Base-by-base conservation (phyloP, 2,113 vertebrate species). In the Centropristis striata region DNA sequence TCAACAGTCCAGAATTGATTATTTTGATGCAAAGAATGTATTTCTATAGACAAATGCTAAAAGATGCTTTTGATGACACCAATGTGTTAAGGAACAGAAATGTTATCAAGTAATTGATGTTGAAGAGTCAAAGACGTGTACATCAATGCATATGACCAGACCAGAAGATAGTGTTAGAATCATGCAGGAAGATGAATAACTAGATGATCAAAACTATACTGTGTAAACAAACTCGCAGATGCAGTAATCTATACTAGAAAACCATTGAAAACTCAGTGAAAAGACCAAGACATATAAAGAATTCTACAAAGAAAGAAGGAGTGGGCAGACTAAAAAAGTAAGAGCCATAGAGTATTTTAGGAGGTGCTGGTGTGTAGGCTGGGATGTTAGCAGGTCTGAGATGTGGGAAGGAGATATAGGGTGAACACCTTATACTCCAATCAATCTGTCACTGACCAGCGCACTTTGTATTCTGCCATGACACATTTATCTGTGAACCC, bases 371-470 rank as follows among this genome's bases (percentile, higher is more conserved):
- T 83, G 69, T 78, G 81, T 80, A 61, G 70, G 72, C 61, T 20
- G 58, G 46, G 28, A 78, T 66, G 79, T 74, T 61, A 66, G 49
- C 73, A 61, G 79, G 66, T 63, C 46, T 67, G 57, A 80, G 81
- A 86, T 78, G 78, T 82, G 63, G 77, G 71, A 65, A 68, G 83
- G 66, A 65, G 64, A 82, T 82, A 12, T 18, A 64, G 58, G 63
- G 47, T 59, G 51, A 70, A 79, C 46, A 32, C 42, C 67, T 81
- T 74, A 51, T 53, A 66, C 60, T 80, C 55, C 37, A 60, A 55
- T 85, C 78, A 65, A 20, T 72, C 81, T 78, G 65, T 54, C 71
- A 69, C 70, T 59, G 80, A 79, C 78, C 83, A 8, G 32, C 12
- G 49, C 46, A 39, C 44, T 75, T 57, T 76, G 41, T 78, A 61